Conservation (phyloP, 2,888 invertebrate species). For the Epicampocera succincta region DNA sequence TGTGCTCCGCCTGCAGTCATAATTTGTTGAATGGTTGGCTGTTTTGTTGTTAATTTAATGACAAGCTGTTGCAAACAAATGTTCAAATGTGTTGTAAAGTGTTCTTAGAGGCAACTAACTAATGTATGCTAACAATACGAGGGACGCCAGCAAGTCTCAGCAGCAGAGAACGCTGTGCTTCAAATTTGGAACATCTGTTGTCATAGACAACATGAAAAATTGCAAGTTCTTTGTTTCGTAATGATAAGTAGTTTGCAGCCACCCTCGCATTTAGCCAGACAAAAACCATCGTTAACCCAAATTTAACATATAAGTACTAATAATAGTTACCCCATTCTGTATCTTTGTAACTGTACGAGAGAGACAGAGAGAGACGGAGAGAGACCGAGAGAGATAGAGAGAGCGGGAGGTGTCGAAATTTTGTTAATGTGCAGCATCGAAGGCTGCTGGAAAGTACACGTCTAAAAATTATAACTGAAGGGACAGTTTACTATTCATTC, state of each 20-base stretch:
- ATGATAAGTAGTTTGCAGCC: neutral
- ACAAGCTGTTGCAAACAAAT: slow-evolving; percentile 56
- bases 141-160: neutral
- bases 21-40: slow-evolving; percentile 41
- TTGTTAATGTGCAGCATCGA: slow-evolving; percentile 6
- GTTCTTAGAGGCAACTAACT: neutral
- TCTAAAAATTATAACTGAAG: no score
- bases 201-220: no score
- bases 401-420: neutral
- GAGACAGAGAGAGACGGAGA: neutral
- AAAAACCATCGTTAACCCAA: slow-evolving; percentile 58
- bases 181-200: no score
- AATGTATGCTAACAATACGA: neutral
- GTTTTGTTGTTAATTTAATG: slow-evolving; percentile 49
- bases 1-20: slow-evolving; percentile 20
- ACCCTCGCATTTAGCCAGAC: neutral
- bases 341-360: slow-evolving; percentile 23
- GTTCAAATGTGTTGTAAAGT: slow-evolving; percentile 18
- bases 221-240: no score
- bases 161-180: no score
- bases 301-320: slow-evolving; percentile 64
- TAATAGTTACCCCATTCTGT: slow-evolving; percentile 62
- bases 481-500: no score
- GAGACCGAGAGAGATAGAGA: neutral
- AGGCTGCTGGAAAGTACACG: no score